These are phyloP conservation scores for Synergus laeviventris DNA, from an alignment of 2,888 invertebrate species.

Conservation along the genomic window DNA sequence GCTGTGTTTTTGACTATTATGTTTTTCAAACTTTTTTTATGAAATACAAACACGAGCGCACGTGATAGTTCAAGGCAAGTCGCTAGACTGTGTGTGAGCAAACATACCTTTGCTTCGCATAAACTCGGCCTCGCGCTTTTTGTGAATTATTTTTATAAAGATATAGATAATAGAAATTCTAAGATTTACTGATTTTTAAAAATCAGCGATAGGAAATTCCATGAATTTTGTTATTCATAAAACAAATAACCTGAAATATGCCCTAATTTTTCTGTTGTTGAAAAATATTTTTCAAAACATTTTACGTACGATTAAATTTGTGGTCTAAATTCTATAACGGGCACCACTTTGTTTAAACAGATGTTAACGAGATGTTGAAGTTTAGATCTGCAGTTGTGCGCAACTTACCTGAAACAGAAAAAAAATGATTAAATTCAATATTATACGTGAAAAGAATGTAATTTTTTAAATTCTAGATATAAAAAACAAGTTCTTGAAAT, in stretches of 20 bases:
- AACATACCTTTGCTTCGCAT: slow-evolving; percentile 48
- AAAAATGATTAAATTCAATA: background rate
- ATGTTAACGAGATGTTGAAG: background rate
- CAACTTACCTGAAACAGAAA: slow-evolving; percentile 62
- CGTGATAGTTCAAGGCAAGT: slow-evolving; percentile 60
- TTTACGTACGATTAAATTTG: background rate
- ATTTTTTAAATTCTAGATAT: too few relatives aligned
- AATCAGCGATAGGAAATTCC: background rate
- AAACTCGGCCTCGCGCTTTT: slow-evolving; percentile 39
- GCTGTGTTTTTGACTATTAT: background rate
- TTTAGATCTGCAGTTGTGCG: slow-evolving; percentile 10
- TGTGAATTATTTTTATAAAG: background rate
- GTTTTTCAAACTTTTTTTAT: slow-evolving; percentile 46
- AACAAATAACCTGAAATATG: background rate
- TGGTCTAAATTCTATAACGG: background rate
- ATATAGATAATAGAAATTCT: background rate
- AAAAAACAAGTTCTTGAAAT: too few relatives aligned
- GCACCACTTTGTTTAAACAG: slow-evolving; percentile 14
- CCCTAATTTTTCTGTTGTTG: background rate
- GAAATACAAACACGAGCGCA: slow-evolving; percentile 44
- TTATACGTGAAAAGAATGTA: background rate
- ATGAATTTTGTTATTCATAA: background rate
- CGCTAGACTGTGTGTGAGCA: slow-evolving; percentile 44
- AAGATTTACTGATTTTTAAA: background rate
- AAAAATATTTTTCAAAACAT: background rate